Evolutionary conservation across 2,888 invertebrate species (phyloP), one percentile per base, ranked within the genome.

Genomic region (Pomacea canaliculata): DNA sequence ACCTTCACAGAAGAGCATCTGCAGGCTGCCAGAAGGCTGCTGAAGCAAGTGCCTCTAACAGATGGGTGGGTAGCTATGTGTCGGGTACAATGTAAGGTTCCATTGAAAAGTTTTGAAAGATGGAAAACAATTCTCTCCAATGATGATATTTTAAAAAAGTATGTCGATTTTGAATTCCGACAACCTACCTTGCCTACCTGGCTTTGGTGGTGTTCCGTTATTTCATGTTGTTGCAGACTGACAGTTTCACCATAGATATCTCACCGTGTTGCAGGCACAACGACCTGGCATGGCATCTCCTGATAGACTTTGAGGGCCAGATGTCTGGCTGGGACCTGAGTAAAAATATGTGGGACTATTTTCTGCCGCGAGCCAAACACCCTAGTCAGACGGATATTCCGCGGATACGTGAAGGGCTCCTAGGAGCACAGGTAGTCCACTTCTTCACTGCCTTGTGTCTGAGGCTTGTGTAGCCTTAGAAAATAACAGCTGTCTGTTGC

Each of bases 351-450:
- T 23, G 59, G 70, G 56, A 70, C 56, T 70, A 70, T n/a, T 70
- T 70, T 59, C 70, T 2, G 4, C 70, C 70, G 1, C 27, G 56
- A 16, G 59, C 70, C 7, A 13, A 70, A 12, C 70, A 70, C 59
- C 70, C 70, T 12, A 70, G 70, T 70, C 70, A 70, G 59, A 70
- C 70, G 12, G 70, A 70, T 27, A 70, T 70, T 37, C 70, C 70
- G 9, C 70, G 70, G 3, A 70, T 70, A 16, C 56, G 59, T 7
- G 23, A 70, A 37, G 70, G 70, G 23, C 12, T 16, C 18, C 70
- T 70, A 7, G 70, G 70, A 13, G 70, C 70, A 7, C 70, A 70
- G 60, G 70, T 70, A 59, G 23, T 27, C 19, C 8, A 12, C 3
- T 12, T 12, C 27, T 12, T 16, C 37, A 37, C 5, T 37, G 37